Evolutionary conservation across 2,888 invertebrate genomes (phyloP), one percentile per base, ranked within the genome.

Genomic region (Psylliodes chrysocephalus): DNA sequence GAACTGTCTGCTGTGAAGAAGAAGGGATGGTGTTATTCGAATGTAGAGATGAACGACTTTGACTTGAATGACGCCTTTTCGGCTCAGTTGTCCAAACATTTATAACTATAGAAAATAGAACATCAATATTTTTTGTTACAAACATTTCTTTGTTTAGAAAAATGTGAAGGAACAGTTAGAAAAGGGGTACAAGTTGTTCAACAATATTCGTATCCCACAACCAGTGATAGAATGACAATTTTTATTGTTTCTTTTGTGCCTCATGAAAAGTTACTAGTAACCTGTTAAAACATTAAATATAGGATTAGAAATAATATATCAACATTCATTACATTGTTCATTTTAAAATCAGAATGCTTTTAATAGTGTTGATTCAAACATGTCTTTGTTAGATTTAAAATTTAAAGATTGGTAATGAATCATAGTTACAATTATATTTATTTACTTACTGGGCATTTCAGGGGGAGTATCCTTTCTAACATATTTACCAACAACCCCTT

Each of bases 391-490:
- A n/a, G n/a, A n/a, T n/a, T n/a, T n/a, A n/a, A n/a, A 12, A 17
- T 7, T n/a, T 2, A 25, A 33, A 18, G 33, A 61, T 55, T 44
- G 47, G 25, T 52, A 19, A 44, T 47, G 5, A 63, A 17, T n/a
- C 54, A 15, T 15, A 15, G 8, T n/a, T 14, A 15, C 28, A 55
- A 10, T 10, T 25, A 18, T 18, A 53, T 4, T 10, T 14, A 61
- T 35, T 28, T 40, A 84, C 88, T 87, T 85, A 90, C 94, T 93
- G 71, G 94, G 94, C 84, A 97, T 91, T 84, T 94, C 93, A 38
- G 96, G 95, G 25, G 96, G 96, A 12, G 94, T 95, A 79, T 96
- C 96, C 83, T 96, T 94, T 81, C 96, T 96, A 59, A 96, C 92
- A 85, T 97, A 97, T 86, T 94, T 94, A 0, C 96, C 97, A 67